phyloP scores from a whole-genome alignment of 2,113 vertebrate genomes.

The Triplophysa tibetana region DNA sequence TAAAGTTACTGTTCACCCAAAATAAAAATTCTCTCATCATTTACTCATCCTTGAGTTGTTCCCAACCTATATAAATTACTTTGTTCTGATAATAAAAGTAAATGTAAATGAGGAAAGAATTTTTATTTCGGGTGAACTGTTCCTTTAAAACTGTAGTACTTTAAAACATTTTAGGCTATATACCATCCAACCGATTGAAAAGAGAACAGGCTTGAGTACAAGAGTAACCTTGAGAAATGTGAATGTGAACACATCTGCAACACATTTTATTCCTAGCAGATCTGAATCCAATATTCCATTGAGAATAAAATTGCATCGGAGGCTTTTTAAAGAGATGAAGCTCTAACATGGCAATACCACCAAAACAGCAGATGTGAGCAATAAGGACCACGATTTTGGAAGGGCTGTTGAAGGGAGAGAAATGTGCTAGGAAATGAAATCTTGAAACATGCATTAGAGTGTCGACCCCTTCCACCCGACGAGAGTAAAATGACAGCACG shows the following conservation, averaged over 20 bases:
- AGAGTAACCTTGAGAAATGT: slow-evolving; percentile 3
- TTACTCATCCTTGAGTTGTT: no score
- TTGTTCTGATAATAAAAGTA: no score
- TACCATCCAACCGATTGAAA: neutral
- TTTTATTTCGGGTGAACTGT: no score
- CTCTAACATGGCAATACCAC: slow-evolving; percentile 14
- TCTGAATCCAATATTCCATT: slow-evolving; percentile 17
- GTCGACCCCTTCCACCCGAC: slow-evolving; percentile 32
- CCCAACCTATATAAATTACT: no score
- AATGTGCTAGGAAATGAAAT: slow-evolving; percentile 19
- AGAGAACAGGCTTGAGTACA: neutral
- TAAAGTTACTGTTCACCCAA: no score
- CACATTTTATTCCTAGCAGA: slow-evolving; percentile 7
- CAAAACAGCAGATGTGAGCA: slow-evolving; percentile 24
- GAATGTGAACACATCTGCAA: neutral
- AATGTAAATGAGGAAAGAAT: no score
- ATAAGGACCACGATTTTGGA: slow-evolving; percentile 27
- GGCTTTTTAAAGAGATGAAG: slow-evolving; percentile 29
- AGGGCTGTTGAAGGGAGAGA: slow-evolving; percentile 17
- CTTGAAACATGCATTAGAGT: slow-evolving; percentile 39
- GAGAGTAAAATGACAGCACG: slow-evolving; percentile 34
- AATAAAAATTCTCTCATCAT: no score
- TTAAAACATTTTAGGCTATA: neutral
- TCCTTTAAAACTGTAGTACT: no score
- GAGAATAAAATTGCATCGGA: slow-evolving; percentile 24